phyloP scores from a whole-genome alignment of 2,888 invertebrate species.

The Bugula neritina region DNA sequence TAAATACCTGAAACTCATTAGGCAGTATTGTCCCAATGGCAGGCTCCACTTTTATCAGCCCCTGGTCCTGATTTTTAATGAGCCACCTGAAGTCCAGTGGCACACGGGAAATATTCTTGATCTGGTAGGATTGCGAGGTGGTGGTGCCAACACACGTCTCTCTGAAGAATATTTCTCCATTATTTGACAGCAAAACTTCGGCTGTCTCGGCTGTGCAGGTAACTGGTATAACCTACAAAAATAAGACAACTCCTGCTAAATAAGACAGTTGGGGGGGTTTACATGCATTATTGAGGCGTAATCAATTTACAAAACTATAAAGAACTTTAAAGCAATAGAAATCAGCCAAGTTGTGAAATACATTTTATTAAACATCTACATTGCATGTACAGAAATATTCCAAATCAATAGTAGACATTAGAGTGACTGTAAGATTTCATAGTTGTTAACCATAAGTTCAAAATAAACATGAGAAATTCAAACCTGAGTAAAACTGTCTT shows the following conservation, averaged over 20 bases:
- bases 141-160: constrained; percentile 49
- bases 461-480: too few species aligned
- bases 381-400: too few species aligned
- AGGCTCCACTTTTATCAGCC: constrained; percentile 44
- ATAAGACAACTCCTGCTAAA: too few species aligned
- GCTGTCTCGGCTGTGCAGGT: constrained; percentile 47
- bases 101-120: constrained; percentile 47
- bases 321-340: too few species aligned
- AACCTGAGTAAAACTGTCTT: constrained; percentile 46
- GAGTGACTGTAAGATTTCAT: too few species aligned
- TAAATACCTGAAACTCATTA: constrained; percentile 47
- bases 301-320: too few species aligned
- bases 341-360: too few species aligned
- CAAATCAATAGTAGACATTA: too few species aligned
- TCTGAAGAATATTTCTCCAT: constrained; percentile 48
- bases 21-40: constrained; percentile 45
- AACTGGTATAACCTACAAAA: constrained; percentile 32
- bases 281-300: too few species aligned
- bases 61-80: constrained; percentile 27
- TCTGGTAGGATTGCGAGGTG: constrained; percentile 40
- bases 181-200: constrained; percentile 42
- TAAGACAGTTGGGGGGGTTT: too few species aligned
- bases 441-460: too few species aligned
- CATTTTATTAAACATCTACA: too few species aligned
- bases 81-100: constrained; percentile 38